Conservation (phyloP, 2,797 vertebrate species). For the Falco peregrinus region DNA sequence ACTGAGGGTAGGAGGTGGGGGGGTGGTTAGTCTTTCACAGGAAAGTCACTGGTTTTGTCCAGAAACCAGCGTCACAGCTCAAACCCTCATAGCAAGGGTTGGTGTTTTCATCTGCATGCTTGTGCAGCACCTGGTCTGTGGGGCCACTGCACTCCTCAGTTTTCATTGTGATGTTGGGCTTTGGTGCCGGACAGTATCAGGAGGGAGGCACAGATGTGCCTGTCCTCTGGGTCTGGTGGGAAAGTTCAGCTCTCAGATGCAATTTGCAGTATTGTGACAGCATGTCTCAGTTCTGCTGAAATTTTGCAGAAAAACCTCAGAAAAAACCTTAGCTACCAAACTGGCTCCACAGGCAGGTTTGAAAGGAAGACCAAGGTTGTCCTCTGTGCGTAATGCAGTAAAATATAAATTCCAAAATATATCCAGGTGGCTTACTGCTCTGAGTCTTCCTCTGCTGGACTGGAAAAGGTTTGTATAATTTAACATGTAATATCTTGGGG, state of each 20-base stretch:
- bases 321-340: not conserved
- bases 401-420: not conserved
- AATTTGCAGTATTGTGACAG: not conserved
- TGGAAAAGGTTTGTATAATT: not conserved
- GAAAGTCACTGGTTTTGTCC: not conserved
- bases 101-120: not conserved
- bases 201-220: not conserved
- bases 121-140: not conserved
- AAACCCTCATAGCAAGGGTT: not conserved
- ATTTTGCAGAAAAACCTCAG: not conserved
- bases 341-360: not conserved
- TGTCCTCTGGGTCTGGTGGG: not conserved
- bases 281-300: not conserved
- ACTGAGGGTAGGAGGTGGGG: not conserved
- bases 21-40: not conserved
- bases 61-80: not conserved
- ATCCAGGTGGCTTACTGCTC: not conserved
- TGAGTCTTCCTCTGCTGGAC: not conserved
- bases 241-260: not conserved
- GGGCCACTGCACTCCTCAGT: not conserved
- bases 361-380: not conserved
- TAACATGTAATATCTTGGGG: not conserved
- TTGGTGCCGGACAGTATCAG: not conserved
- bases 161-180: not conserved
- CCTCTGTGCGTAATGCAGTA: not conserved